Percentiles rank a stretch among this genome's conserved stretches.
Evolutionary conservation across 2,888 invertebrate species (phyloP).

Genomic region (Eupeodes luniger): DNA sequence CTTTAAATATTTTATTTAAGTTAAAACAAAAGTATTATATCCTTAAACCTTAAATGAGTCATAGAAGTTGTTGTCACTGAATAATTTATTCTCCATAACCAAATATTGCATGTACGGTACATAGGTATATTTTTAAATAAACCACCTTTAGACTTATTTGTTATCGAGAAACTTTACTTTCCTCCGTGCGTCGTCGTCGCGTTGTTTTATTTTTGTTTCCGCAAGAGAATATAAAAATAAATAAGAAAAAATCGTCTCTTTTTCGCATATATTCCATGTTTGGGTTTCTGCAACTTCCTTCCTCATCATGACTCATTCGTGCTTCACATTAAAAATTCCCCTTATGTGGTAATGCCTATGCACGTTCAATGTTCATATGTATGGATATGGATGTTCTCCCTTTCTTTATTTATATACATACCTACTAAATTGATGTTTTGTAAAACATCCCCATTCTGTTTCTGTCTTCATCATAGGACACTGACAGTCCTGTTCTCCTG

Average conservation of each 20-base stretch:
- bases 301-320: constrained; percentile 51
- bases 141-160: no score
- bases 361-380: no score
- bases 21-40: not conserved
- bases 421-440: not conserved
- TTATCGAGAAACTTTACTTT: not conserved
- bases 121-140: not conserved
- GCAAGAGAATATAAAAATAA: constrained; percentile 32
- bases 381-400: constrained; percentile 25
- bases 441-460: constrained; percentile 46
- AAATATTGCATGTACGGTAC: not conserved
- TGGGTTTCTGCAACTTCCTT: constrained; percentile 53
- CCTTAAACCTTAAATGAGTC: not conserved
- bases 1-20: not conserved
- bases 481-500: constrained; percentile 40
- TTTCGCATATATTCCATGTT: constrained; percentile 5
- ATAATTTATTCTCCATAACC: not conserved
- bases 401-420: constrained; percentile 12
- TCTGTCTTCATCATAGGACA: not conserved
- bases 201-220: not conserved
- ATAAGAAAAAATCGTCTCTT: not conserved
- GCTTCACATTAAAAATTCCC: constrained; percentile 1
- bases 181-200: not conserved
- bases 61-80: not conserved
- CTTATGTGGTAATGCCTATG: constrained; percentile 10